Conservation (phyloP, 2,888 invertebrate genomes). For the Saturnia japonica region DNA sequence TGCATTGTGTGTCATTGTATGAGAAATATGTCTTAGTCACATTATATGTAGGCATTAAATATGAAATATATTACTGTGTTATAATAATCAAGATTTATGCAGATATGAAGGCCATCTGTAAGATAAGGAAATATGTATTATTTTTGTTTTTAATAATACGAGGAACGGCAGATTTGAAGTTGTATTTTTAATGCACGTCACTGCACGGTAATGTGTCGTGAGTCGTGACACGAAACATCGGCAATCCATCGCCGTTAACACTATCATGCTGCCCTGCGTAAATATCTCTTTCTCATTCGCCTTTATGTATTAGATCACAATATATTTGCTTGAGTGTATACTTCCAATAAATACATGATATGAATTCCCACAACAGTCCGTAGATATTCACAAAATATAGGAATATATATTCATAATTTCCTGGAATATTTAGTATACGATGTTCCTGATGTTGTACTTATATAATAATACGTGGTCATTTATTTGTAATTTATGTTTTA, state of each 20-base stretch:
- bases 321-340: neutral
- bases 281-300: no score
- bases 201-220: no score
- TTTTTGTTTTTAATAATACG: neutral
- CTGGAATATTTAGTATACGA: neutral
- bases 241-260: no score
- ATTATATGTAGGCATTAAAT: neutral
- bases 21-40: constrained; percentile 14
- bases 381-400: neutral
- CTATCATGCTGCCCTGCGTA: no score
- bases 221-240: no score
- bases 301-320: neutral
- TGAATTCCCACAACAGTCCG: neutral
- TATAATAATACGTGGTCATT: neutral
- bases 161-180: neutral
- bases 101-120: neutral
- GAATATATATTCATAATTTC: neutral
- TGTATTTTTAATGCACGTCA: no score
- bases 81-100: neutral
- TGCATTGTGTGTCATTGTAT: constrained; percentile 40
- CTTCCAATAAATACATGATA: neutral
- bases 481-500: neutral
- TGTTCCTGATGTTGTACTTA: neutral
- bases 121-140: neutral
- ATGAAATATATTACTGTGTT: neutral